Evolutionary conservation across 2,113 vertebrate species (phyloP).

Genomic region (Cynoglossus semilaevis): DNA sequence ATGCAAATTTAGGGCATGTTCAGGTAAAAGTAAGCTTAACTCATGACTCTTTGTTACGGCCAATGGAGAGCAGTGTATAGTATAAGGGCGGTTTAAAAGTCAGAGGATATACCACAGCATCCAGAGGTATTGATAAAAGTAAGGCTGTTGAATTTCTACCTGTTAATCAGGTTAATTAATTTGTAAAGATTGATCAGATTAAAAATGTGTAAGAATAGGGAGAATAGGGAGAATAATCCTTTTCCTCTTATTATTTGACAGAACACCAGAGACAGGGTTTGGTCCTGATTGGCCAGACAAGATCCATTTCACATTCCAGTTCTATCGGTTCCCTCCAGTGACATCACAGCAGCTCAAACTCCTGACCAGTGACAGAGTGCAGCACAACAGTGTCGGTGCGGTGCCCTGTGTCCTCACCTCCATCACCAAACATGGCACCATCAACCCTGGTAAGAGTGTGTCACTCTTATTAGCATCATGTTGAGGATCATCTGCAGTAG

Average conservation of each 20-base stretch:
- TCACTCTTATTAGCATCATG: not conserved
- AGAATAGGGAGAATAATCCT: not conserved
- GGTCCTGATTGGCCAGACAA: conserved; percentile 74
- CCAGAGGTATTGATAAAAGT: no score
- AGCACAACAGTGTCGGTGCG: not conserved
- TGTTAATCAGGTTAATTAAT: no score
- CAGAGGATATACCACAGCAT: no score
- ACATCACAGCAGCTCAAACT: conserved; percentile 83
- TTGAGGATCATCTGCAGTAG: not conserved
- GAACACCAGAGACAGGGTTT: conserved; percentile 55
- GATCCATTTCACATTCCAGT: conserved; percentile 93
- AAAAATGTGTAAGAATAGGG: no score
- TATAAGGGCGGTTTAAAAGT: no score
- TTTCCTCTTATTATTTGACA: conserved; percentile 50
- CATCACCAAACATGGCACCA: conserved; percentile 72
- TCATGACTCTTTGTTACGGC: no score
- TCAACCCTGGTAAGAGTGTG: conserved; percentile 70
- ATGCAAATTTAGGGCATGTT: no score
- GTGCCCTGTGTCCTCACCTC: conserved; percentile 74
- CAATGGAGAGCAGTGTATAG: no score
- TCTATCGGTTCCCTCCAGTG: conserved; percentile 87
- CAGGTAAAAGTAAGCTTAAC: no score
- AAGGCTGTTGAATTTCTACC: no score
- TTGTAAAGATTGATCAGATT: no score
- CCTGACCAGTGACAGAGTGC: conserved; percentile 38